These are phyloP conservation scores for Clavelina lepadiformis DNA, from an alignment of 23 tunicate species.

Conservation along the genomic window DNA sequence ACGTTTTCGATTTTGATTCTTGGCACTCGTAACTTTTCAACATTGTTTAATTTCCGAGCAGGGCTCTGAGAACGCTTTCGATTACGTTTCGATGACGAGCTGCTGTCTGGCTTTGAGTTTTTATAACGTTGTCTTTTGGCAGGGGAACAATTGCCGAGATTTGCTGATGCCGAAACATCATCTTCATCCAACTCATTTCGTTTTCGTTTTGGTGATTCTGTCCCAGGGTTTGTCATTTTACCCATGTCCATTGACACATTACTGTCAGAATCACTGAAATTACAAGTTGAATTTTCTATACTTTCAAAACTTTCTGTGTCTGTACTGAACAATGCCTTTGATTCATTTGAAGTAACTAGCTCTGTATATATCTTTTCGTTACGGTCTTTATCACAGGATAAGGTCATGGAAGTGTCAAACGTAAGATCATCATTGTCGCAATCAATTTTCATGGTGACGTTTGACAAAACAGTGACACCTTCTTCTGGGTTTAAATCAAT, in stretches of 20 bases:
- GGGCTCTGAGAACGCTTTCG: constrained; percentile 27
- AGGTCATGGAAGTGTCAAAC: too few species aligned
- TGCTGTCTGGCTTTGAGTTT: background rate
- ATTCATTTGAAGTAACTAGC: too few species aligned
- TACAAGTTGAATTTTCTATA: constrained; percentile 3
- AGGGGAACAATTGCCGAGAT: constrained; percentile 19
- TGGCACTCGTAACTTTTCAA: background rate
- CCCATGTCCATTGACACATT: background rate
- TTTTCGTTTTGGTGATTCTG: constrained; percentile 54
- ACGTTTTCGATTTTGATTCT: constrained; percentile 15
- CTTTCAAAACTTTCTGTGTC: constrained; percentile 1
- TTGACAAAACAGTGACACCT: constrained; percentile 6
- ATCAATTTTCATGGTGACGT: constrained; percentile 17
- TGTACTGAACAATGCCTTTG: too few species aligned
- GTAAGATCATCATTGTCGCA: constrained; percentile 4
- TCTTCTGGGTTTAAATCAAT: constrained; percentile 25
- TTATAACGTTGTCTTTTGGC: constrained; percentile 35
- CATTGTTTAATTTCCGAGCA: background rate
- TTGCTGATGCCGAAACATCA: background rate
- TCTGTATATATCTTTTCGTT: too few species aligned
- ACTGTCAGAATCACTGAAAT: background rate
- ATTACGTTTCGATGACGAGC: background rate
- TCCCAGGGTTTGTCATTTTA: constrained; percentile 6
- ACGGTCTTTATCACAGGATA: too few species aligned
- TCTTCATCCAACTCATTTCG: constrained; percentile 39